Percentiles rank a stretch among this genome's conserved stretches.
Conservation (phyloP, 2,888 invertebrate species). For the Rhamnusium bicolor region DNA sequence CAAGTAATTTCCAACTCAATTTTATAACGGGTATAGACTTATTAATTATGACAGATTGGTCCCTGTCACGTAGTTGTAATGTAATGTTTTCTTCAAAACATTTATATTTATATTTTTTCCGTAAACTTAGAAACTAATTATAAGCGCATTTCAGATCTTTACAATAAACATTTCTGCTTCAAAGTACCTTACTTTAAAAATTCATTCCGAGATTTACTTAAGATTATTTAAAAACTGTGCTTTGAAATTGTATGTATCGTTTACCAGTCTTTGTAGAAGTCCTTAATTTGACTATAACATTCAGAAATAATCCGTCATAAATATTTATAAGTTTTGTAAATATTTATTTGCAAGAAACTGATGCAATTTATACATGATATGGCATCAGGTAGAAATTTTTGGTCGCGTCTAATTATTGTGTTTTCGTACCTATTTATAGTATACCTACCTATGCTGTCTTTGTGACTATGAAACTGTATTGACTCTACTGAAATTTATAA, state of each 20-base stretch:
- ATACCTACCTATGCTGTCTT: background rate
- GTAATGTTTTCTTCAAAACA: constrained; percentile 27
- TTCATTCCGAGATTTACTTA: constrained; percentile 30
- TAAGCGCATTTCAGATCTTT: constrained; percentile 14
- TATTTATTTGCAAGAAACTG: constrained; percentile 23
- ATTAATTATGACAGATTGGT: constrained; percentile 30
- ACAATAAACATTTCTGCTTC: background rate
- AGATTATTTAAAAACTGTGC: constrained; percentile 22
- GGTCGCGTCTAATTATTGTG: constrained; percentile 16
- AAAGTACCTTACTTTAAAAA: constrained; percentile 6
- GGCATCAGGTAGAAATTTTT: constrained; percentile 13
- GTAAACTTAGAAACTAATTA: constrained; percentile 12
- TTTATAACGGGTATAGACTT: constrained; percentile 22
- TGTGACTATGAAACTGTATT: background rate
- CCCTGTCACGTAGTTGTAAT: constrained; percentile 26
- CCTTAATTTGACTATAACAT: constrained; percentile 11
- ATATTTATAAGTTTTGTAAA: constrained; percentile 19
- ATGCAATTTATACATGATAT: constrained; percentile 16
- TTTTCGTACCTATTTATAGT: constrained; percentile 1
- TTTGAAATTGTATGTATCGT: background rate
- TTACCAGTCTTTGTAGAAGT: constrained; percentile 11
- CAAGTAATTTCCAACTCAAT: constrained; percentile 24
- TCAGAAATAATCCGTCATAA: constrained; percentile 20
- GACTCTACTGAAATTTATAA: background rate
- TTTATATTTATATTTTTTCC: constrained; percentile 17